Base-by-base conservation (phyloP, 1,140 invertebrate species). In the Drosophila prosaltans region DNA sequence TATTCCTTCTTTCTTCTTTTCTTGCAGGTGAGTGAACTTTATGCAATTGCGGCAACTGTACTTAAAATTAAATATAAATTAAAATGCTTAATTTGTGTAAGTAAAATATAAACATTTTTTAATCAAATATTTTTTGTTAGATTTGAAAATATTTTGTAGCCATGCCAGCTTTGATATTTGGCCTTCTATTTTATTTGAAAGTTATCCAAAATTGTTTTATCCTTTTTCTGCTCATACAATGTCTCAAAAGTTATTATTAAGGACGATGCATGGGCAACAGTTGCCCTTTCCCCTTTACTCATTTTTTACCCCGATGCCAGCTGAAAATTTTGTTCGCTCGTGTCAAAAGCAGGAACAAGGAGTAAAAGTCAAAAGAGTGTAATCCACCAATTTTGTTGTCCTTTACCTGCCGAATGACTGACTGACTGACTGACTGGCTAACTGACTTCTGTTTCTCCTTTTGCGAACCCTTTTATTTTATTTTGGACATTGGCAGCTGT, bases 401-500 rank as follows among this genome's bases (percentile, higher is more conserved):
- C 69, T 68, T 65, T 75, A 75, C 73, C 73, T 75, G 73, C 72
- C 69, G 65, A 68, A 65, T 75, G 67, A 72, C 67, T 72, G 60
- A 61, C 72, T 48, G 45, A 51, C 21, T 24, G 45, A 24, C n/a
- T 48, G 45, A 51, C 21, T 24, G 45, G 8, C n/a, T 45, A 16
- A 45, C 16, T 48, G 45, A 48, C 45, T 48, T 48, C 45, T 48
- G 45, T 48, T 48, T 48, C 60, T 48, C 8, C 5, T 75, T 24
- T 24, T 26, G 3, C 8, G 68, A 65, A 70, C 66, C 65, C 72
- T 58, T 69, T 58, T 74, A 55, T 41, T 26, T 24, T 51, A 24
- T 74, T 65, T 73, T 74, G 73, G 72, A 51, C 62, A 43, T 73
- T 75, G 72, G 73, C 73, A 75, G 73, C 72, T 75, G 73, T 72